Evolutionary conservation across 2,797 vertebrate species (phyloP).

Genomic region (Chiloscyllium punctatum): DNA sequence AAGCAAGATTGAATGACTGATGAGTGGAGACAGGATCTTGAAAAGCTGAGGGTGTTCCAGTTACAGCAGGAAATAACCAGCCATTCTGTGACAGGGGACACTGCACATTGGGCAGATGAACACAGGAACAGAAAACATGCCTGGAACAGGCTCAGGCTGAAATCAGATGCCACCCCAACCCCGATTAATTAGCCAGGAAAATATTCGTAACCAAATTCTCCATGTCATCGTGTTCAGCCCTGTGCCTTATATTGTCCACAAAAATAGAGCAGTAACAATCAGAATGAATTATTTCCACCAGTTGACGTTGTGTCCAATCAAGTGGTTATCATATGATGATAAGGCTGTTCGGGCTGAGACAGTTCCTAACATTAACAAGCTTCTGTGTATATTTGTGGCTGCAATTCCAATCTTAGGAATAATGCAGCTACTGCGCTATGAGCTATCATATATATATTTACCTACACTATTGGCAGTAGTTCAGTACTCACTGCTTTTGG

Average conservation of each 20-base stretch:
- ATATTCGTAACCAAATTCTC: constrained; percentile 53
- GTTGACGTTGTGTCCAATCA: constrained; percentile 48
- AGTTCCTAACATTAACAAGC: not conserved
- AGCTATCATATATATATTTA: constrained; percentile 49
- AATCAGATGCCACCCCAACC: constrained; percentile 51
- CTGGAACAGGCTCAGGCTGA: constrained; percentile 49
- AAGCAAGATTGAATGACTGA: not conserved
- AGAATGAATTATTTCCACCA: constrained; percentile 51
- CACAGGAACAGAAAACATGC: constrained; percentile 39
- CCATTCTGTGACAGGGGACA: constrained; percentile 39
- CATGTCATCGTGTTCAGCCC: constrained; percentile 43
- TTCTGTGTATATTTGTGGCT: not conserved
- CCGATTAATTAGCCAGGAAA: constrained; percentile 55
- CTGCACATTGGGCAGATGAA: not conserved
- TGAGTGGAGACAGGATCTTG: not conserved
- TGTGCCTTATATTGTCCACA: constrained; percentile 45
- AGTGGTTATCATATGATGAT: constrained; percentile 53
- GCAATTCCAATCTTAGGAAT: constrained; percentile 43
- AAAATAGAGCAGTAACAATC: constrained; percentile 52
- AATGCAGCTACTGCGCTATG: constrained; percentile 51
- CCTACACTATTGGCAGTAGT: constrained; percentile 51
- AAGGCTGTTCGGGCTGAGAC: constrained; percentile 42
- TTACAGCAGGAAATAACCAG: not conserved
- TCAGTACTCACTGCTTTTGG: constrained; percentile 54
- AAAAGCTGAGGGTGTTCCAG: not conserved